These are phyloP conservation scores for Rhagonycha fulva DNA, from an alignment of 2,888 invertebrate species.

Conservation along the genomic window DNA sequence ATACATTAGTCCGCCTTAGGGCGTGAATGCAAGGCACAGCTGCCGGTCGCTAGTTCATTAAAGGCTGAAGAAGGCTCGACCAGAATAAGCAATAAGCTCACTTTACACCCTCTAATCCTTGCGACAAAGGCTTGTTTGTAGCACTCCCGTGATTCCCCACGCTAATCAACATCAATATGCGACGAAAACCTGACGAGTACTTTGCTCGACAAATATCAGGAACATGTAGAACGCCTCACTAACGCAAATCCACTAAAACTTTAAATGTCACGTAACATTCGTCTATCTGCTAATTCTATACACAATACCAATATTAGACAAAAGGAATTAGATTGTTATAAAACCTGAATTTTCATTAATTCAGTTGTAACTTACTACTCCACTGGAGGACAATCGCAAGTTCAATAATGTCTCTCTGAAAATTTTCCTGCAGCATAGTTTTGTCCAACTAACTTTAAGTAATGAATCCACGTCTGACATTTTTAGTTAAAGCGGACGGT, in stretches of 20 bases:
- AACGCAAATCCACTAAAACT: slow-evolving; percentile 12
- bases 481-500: not conserved
- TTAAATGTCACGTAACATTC: slow-evolving; percentile 3
- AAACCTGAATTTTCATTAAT: not conserved
- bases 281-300: not conserved
- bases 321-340: not conserved
- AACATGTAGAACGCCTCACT: slow-evolving; percentile 24
- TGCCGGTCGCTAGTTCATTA: slow-evolving; percentile 42
- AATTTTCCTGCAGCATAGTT: not conserved
- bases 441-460: not conserved
- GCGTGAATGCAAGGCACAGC: slow-evolving; percentile 37
- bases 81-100: slow-evolving; percentile 47
- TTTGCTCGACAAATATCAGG: slow-evolving; percentile 28
- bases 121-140: slow-evolving; percentile 46
- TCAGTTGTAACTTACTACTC: not conserved
- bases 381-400: not conserved
- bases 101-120: slow-evolving; percentile 45
- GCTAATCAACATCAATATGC: slow-evolving; percentile 46
- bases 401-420: not conserved
- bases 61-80: slow-evolving; percentile 41
- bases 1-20: slow-evolving; percentile 40
- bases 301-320: not conserved
- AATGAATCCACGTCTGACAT: no score
- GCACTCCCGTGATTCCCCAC: slow-evolving; percentile 41
- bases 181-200: slow-evolving; percentile 38